Conservation (phyloP, 1,140 invertebrate species). For the Ips typographus region DNA sequence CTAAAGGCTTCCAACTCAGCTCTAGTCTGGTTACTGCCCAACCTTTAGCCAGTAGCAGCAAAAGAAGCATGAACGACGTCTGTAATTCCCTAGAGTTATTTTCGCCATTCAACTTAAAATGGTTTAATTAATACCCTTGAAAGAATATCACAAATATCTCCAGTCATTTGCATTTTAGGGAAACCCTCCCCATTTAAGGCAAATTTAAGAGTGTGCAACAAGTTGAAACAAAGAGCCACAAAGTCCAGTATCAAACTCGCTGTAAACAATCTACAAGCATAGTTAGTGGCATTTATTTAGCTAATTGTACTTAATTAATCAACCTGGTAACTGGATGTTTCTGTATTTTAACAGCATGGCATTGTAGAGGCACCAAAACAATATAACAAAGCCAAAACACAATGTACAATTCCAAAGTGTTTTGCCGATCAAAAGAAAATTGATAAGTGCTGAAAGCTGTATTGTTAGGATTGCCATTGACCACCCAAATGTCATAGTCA, state of each 20-base stretch:
- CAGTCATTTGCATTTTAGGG: slow-evolving; percentile 75
- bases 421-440: slow-evolving; percentile 95
- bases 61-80: slow-evolving; percentile 92
- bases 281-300: too few relatives aligned
- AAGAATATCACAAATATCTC: slow-evolving; percentile 89
- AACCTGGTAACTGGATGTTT: slow-evolving; percentile 84
- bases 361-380: slow-evolving; percentile 83
- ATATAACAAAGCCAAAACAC: slow-evolving; percentile 87
- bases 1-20: slow-evolving; percentile 79
- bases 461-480: slow-evolving; percentile 91
- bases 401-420: slow-evolving; percentile 89
- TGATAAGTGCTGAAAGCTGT: slow-evolving; percentile 87
- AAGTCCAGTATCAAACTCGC: slow-evolving; percentile 83
- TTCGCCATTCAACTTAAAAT: too few relatives aligned
- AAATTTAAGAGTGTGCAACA: slow-evolving; percentile 88
- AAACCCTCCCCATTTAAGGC: slow-evolving; percentile 86
- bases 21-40: slow-evolving; percentile 93
- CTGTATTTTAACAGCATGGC: slow-evolving; percentile 82
- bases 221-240: slow-evolving; percentile 79
- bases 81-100: slow-evolving; percentile 54
- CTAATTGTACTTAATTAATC: too few relatives aligned
- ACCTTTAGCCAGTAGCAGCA: slow-evolving; percentile 91
- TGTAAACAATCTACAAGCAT: slow-evolving; percentile 67
- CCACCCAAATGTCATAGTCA: slow-evolving; percentile 92
- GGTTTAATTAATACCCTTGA: slow-evolving; percentile 62